A percentile compares a stretch with the other conserved stretches of the same genome.
phyloP scores from a whole-genome alignment of 2,797 vertebrate species.

The Cryptoblepharus egeriae region DNA sequence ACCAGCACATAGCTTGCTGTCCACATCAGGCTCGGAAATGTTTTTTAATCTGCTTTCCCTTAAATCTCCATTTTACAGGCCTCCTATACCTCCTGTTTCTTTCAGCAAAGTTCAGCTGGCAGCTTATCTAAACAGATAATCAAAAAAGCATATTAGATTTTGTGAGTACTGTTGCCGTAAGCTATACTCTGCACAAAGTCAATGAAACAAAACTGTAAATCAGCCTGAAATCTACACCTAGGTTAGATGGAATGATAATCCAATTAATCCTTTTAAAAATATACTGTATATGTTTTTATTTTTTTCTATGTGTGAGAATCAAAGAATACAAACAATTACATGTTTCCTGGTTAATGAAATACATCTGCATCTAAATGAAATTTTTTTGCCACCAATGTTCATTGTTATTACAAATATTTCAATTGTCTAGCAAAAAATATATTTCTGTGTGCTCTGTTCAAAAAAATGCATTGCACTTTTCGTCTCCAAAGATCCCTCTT shows the following conservation, averaged over 20 bases:
- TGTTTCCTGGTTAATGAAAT: background rate
- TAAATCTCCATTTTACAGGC: background rate
- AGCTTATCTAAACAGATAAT: slow-evolving; percentile 11
- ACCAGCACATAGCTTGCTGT: background rate
- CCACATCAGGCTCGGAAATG: background rate
- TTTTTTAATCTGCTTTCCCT: background rate
- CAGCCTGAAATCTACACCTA: background rate
- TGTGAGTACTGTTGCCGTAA: background rate
- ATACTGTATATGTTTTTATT: background rate
- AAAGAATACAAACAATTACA: background rate
- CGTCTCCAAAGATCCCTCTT: background rate
- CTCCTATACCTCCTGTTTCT: background rate
- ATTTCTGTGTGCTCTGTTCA: background rate
- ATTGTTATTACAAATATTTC: background rate
- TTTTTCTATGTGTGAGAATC: background rate
- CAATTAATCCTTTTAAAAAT: background rate
- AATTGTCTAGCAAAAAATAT: background rate
- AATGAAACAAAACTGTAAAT: background rate
- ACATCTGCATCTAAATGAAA: background rate
- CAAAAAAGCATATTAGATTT: background rate
- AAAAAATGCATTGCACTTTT: background rate
- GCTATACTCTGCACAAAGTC: background rate
- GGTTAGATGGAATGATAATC: background rate
- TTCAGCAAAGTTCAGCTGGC: background rate
- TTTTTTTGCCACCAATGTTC: background rate